Percentiles rank a stretch among this genome's conserved stretches.
Conservation (phyloP, 2,888 invertebrate species). For the Malthinus seriepunctatus region DNA sequence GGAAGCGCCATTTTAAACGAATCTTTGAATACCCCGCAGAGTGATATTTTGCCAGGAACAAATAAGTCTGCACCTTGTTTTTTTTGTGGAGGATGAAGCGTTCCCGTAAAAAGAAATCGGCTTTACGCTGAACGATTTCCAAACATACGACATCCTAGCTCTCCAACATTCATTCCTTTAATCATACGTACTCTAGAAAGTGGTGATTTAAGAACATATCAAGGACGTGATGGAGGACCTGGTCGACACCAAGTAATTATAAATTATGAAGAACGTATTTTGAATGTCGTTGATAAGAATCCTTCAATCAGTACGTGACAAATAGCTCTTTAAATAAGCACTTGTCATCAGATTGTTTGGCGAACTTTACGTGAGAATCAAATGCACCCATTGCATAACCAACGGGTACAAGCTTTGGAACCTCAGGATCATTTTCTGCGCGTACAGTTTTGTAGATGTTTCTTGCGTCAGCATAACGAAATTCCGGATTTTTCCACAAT, state of each 20-base stretch:
- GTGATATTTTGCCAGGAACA: slow-evolving; percentile 8
- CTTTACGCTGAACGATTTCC: not conserved
- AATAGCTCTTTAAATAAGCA: not conserved
- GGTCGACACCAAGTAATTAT: not conserved
- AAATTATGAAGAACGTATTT: not conserved
- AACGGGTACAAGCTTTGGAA: no score
- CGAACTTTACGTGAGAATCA: no score
- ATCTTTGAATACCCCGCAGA: slow-evolving; percentile 6
- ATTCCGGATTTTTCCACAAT: no score
- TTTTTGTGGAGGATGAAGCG: slow-evolving; percentile 18
- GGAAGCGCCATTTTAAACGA: slow-evolving; percentile 12
- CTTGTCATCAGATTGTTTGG: not conserved
- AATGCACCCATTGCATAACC: no score
- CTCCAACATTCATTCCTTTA: not conserved
- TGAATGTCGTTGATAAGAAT: no score
- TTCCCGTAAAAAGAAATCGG: slow-evolving; percentile 1
- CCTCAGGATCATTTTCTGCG: no score
- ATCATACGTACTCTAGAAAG: not conserved
- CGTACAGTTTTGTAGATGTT: no score
- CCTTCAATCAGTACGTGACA: not conserved
- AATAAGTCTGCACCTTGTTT: slow-evolving; percentile 5
- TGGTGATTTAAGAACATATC: not conserved
- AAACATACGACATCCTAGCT: not conserved
- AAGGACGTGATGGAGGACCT: not conserved
- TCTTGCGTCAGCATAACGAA: no score